Base-by-base conservation (phyloP, 2,888 invertebrate genomes). In the Rhopalosiphum nymphaeae region DNA sequence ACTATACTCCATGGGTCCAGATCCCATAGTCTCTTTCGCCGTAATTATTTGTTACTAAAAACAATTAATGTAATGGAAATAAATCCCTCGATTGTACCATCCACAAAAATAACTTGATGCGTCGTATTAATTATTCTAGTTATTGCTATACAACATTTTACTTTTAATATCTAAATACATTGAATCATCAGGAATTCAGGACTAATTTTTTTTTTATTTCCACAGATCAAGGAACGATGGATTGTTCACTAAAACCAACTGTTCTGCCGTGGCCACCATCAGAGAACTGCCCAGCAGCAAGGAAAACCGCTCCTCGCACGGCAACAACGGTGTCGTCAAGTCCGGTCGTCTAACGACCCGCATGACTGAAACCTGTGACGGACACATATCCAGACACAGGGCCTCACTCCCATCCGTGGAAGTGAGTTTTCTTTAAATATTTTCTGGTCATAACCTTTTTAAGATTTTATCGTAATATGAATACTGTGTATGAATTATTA, bases 281-380 rank as follows among this genome's bases (percentile, higher is more conserved):
- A 85, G 94, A 91, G 94, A 94, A 91, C 36, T 94, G 56, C 53
- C 94, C 84, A 67, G 86, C 26, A 91, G 46, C 91, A 91, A 94
- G 86, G 86, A 94, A 26, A 90, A 91, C 44, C 94, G 85, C 42
- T 42, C 90, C 61, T 67, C 86, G 49, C 57, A 4, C 86, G 44
- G 21, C 53, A 78, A 26, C 42, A 67, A 25, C 89, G 44, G 44
- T 61, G 84, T 56, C 57, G 56, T 84, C 61, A 91, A 94, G 67
- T 91, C 86, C 86, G 86, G 94, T 94, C 94, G 67, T 78, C 78
- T 56, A 86, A 90, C 90, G 36, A 53, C 61, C 46, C 94, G 91
- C 91, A 94, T 94, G 94, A 94, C 91, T 67, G 94, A 94, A 87
- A 94, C 94, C 53, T 94, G 94, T 25, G 94, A 94, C 61, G 86